phyloP scores from a whole-genome alignment of 1,140 invertebrate species.

The Drosophila ananassae region DNA sequence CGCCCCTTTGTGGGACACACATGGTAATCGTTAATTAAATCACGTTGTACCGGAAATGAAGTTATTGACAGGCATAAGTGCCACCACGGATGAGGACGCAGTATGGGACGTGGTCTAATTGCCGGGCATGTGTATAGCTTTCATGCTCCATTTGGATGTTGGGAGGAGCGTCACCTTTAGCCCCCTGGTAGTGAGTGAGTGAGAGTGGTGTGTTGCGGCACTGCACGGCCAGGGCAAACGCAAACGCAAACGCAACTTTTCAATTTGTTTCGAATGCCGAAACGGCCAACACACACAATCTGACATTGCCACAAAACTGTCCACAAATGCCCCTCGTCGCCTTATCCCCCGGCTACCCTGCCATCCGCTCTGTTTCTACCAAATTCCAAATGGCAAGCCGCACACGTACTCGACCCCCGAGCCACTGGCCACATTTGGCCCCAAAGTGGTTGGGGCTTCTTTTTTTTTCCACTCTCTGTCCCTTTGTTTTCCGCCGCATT shows the following conservation, averaged over 20 bases:
- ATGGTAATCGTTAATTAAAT: constrained; percentile 77
- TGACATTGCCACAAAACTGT: constrained; percentile 2
- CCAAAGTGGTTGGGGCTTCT: constrained; percentile 4
- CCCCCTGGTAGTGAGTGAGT: background rate
- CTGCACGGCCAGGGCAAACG: constrained; percentile 42
- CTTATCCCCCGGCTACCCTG: background rate
- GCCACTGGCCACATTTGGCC: constrained; percentile 15
- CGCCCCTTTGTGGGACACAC: background rate
- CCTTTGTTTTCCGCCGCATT: background rate
- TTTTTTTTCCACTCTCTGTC: constrained; percentile 13
- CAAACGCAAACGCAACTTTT: constrained; percentile 62
- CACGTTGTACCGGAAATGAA: constrained; percentile 74
- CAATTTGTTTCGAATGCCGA: constrained; percentile 49
- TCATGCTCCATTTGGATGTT: constrained; percentile 34
- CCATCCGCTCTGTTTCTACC: background rate
- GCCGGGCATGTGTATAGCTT: constrained; percentile 37
- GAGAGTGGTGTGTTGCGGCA: constrained; percentile 1
- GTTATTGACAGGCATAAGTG: constrained; percentile 72
- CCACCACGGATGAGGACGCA: background rate
- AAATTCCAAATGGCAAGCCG: constrained; percentile 14
- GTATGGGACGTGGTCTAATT: constrained; percentile 64
- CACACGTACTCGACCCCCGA: constrained; percentile 17
- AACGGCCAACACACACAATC: constrained; percentile 5
- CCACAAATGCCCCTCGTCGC: constrained; percentile 19
- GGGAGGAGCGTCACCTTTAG: background rate